Base-by-base conservation (phyloP, 2,113 vertebrate genomes). In the Xenotilapia caudafasciata region DNA sequence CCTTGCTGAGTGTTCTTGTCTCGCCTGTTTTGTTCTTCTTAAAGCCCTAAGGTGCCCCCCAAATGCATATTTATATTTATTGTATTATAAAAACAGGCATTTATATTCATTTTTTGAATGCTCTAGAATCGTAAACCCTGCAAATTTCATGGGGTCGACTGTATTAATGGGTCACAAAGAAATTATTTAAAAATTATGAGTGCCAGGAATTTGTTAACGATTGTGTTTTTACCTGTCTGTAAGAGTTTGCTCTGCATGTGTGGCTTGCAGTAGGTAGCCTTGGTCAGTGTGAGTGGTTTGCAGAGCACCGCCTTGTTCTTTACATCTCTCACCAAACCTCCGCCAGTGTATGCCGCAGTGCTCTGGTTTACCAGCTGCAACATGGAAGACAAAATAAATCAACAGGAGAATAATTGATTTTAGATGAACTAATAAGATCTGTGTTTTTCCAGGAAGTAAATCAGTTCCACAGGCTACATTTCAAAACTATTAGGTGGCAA, bases 241-340 rank as follows among this genome's bases (percentile, higher is more conserved):
- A 98, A 96, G 53, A 96, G 97, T 85, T 99, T 99, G 93, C 98
- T 98, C 96, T 99, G 98, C 98, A 99, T 99, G 92, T 99, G 99
- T 80, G 99, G 99, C 93, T 99, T 99, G 96, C 99, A 99, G 92
- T 98, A 99, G 1, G 99, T 99, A 70, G 99, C 99, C 96, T 99
- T 99, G 3, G 98, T 99, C 96, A 99, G 97, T 17, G 98, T 98
- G 92, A 99, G 97, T 73, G 99, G 99, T 91, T 99, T 99, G 95
- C 99, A 99, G 84, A 99, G 97, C 85, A 99, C 98, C 1, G 99
- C 98, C 93, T 99, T 99, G 95, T 99, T 99, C 96, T 99, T 99
- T 90, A 99, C 98, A 86, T 99, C 99, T 90, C 98, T 98, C 88
- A 96, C 35, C 86, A 97, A 93, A 55, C 97, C 97, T 83, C 97